phyloP scores from a whole-genome alignment of 2,797 vertebrate genomes.

The Notamacropus eugenii region DNA sequence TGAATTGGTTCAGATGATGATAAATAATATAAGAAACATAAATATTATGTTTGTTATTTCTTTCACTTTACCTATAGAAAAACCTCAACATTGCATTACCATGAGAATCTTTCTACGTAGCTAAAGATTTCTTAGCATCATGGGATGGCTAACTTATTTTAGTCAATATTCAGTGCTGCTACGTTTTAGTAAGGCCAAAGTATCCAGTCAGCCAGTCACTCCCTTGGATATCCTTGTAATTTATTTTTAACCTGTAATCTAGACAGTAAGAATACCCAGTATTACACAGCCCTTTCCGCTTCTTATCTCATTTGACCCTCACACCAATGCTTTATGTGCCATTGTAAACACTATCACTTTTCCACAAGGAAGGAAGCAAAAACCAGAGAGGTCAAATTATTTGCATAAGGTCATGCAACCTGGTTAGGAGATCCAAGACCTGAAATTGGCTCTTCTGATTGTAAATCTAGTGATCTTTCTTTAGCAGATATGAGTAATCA shows the following conservation, averaged over 20 bases:
- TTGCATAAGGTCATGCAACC: neutral
- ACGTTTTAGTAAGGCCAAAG: neutral
- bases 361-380: neutral
- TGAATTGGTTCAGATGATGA: neutral
- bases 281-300: neutral
- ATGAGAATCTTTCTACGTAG: neutral
- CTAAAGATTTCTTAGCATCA: neutral
- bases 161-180: neutral
- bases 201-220: neutral
- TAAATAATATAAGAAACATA: too few relatives aligned
- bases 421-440: neutral
- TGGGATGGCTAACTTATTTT: neutral
- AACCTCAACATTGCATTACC: neutral
- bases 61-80: neutral
- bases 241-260: neutral
- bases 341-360: neutral
- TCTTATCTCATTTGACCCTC: neutral
- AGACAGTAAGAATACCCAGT: neutral
- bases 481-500: neutral
- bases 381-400: neutral
- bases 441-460: neutral
- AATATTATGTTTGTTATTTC: neutral
- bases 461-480: neutral
- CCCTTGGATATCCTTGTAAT: neutral
- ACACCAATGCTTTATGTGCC: neutral